Conservation (phyloP, 1,140 invertebrate genomes). For the Euwallacea fornicatus region DNA sequence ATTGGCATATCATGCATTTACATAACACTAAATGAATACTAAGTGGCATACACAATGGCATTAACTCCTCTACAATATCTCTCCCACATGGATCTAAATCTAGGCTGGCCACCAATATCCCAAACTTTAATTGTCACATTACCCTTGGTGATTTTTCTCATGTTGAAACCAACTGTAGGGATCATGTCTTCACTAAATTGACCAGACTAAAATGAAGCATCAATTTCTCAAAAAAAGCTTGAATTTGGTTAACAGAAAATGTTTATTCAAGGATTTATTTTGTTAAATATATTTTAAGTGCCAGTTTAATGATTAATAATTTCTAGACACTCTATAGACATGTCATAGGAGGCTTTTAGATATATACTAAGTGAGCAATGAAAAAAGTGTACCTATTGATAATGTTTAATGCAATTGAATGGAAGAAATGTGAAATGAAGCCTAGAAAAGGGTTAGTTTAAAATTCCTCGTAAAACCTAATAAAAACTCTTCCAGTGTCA, state of each 20-base stretch:
- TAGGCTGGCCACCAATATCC: slow-evolving; percentile 99
- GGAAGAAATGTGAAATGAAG: no score
- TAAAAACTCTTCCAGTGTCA: no score
- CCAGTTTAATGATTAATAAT: no score
- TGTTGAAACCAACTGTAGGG: slow-evolving; percentile 99
- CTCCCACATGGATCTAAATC: slow-evolving; percentile 99
- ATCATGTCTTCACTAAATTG: slow-evolving; percentile 99
- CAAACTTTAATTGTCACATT: slow-evolving; percentile 99
- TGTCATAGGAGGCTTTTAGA: no score
- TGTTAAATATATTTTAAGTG: not conserved
- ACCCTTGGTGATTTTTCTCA: slow-evolving; percentile 99
- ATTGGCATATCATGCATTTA: not conserved
- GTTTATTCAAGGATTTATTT: not conserved
- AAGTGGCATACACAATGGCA: slow-evolving; percentile 89
- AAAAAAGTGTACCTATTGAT: no score
- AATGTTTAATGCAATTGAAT: no score
- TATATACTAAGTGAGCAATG: no score
- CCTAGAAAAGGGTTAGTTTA: no score
- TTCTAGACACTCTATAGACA: no score
- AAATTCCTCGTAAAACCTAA: no score
- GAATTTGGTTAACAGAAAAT: not conserved
- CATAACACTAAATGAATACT: not conserved
- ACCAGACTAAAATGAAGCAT: slow-evolving; percentile 70
- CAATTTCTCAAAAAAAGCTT: no score
- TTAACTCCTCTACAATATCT: slow-evolving; percentile 98